Base-by-base conservation (phyloP, 2,888 invertebrate species). In the Ferrisia virgata region DNA sequence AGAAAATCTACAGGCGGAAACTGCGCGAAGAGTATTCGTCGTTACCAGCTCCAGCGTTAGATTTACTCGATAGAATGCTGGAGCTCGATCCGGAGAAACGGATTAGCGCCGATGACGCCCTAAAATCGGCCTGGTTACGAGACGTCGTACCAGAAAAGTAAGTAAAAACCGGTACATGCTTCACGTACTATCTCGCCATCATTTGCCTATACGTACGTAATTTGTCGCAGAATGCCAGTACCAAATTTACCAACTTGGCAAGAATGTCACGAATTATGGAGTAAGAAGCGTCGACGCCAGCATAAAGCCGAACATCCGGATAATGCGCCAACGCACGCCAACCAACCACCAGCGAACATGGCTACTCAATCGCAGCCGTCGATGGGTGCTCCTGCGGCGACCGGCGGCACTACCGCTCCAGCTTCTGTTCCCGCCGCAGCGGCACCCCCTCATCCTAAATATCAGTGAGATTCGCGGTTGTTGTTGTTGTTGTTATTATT, bases 181-280 rank as follows among this genome's bases (percentile, higher is more conserved):
- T n/a, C n/a, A n/a, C n/a, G n/a, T n/a, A n/a, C n/a, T n/a, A n/a
- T n/a, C n/a, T n/a, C n/a, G n/a, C n/a, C n/a, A n/a, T n/a, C n/a
- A n/a, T n/a, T n/a, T n/a, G n/a, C n/a, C n/a, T n/a, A n/a, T n/a
- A n/a, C n/a, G n/a, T n/a, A n/a, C n/a, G n/a, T n/a, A n/a, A n/a
- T 25, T 31, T 28, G 11, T 1, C 28, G 22, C 47, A 95, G 95
- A 84, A 95, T 96, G 93, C 91, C 93, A 81, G 93, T 93, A 1
- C 95, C 95, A 0, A 93, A 93, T 89, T 90, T 99, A 86, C 98
- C 98, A 0, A 95, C 94, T 31, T 96, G 96, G 94, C 98, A 99
- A 89, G 99, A 99, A 90, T 99, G 99, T 89, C 99, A 99, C 90
- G 99, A 99, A 90, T 91, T 99, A 88, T 99, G 99, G 98, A 96